These are phyloP conservation scores for Nyctibius grandis DNA, from an alignment of 2,797 vertebrate species.

Conservation along the genomic window DNA sequence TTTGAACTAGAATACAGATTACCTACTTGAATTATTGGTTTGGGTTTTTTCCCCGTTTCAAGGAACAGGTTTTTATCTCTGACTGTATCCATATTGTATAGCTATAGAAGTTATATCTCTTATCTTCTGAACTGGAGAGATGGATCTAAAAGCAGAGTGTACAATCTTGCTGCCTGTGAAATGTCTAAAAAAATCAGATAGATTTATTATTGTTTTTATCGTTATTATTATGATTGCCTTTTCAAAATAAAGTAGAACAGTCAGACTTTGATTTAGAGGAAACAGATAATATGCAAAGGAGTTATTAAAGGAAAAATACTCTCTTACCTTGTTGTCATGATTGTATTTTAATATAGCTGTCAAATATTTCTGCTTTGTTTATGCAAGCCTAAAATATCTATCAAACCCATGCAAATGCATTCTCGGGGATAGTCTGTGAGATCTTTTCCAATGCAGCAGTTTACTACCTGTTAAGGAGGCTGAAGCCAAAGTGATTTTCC, in stretches of 20 bases:
- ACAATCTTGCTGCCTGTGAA: not conserved
- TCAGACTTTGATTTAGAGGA: slow-evolving; percentile 2
- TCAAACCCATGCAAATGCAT: slow-evolving; percentile 38
- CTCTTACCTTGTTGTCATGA: slow-evolving; percentile 44
- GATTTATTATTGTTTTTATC: not conserved
- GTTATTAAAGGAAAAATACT: slow-evolving; percentile 29
- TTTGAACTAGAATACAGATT: slow-evolving; percentile 58
- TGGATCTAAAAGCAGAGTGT: not conserved
- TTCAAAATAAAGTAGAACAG: slow-evolving; percentile 50
- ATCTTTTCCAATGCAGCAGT: slow-evolving; percentile 23
- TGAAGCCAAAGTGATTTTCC: not conserved
- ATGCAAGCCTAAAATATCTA: slow-evolving; percentile 54
- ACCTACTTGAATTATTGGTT: not conserved
- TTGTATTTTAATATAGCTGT: slow-evolving; percentile 11
- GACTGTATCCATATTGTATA: not conserved
- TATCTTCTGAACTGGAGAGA: not conserved
- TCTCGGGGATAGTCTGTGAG: not conserved
- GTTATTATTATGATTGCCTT: not conserved
- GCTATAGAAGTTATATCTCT: not conserved
- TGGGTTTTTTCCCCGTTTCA: not conserved
- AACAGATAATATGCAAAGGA: not conserved
- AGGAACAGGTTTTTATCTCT: slow-evolving; percentile 29
- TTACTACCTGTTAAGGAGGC: slow-evolving; percentile 13
- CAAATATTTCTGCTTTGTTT: slow-evolving; percentile 30
- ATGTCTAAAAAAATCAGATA: not conserved